Percentiles rank a stretch among this genome's conserved stretches.
Evolutionary conservation across 2,797 vertebrate genomes (phyloP).

Genomic region (Aythya fuligula): DNA sequence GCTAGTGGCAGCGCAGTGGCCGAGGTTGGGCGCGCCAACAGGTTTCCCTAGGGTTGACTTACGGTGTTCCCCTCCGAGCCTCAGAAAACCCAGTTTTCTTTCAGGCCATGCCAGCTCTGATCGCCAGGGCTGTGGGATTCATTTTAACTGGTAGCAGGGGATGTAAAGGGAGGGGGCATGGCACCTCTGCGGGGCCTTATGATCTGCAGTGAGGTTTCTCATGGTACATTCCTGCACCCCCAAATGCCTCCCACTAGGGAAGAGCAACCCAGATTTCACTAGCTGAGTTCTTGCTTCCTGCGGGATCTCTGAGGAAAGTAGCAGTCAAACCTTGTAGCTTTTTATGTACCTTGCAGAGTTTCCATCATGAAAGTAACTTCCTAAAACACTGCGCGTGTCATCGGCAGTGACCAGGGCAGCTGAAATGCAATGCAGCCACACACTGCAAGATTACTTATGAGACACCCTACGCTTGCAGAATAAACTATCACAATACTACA

Average conservation of each 20-base stretch:
- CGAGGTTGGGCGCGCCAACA: neutral
- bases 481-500: constrained; percentile 75
- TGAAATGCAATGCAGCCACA: constrained; percentile 37
- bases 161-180: neutral
- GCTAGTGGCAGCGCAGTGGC: neutral
- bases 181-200: neutral
- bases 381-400: constrained; percentile 36
- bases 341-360: constrained; percentile 24
- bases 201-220: neutral
- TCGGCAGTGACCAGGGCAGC: constrained; percentile 37
- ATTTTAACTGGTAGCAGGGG: neutral
- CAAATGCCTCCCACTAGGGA: neutral
- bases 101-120: neutral
- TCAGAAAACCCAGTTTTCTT: neutral
- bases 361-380: constrained; percentile 60
- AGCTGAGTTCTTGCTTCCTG: neutral
- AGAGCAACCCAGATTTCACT: neutral
- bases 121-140: neutral
- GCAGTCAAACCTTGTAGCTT: neutral
- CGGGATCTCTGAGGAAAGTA: neutral
- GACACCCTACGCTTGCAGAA: constrained; percentile 51
- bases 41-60: neutral
- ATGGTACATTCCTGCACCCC: neutral
- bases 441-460: constrained; percentile 61
- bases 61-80: neutral